Percentiles rank a stretch among this genome's conserved stretches.
phyloP scores from a whole-genome alignment of 1,140 invertebrate species.

The Micrasema minimum region DNA sequence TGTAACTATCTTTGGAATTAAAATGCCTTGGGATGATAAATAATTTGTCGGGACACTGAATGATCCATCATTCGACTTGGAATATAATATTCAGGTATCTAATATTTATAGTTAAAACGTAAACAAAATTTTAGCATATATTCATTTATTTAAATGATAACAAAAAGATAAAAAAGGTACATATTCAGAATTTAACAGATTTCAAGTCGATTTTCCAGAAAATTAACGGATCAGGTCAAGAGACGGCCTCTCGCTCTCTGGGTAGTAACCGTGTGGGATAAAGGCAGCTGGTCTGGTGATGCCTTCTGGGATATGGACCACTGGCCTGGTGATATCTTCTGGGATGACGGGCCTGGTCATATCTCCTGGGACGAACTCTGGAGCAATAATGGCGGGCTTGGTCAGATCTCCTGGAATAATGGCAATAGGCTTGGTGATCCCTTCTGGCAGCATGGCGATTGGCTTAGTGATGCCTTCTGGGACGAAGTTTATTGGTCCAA shows the following conservation, averaged over 20 bases:
- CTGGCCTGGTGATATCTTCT: background rate
- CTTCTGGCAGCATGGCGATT: too few species aligned
- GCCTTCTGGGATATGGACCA: background rate
- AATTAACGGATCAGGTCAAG: constrained; percentile 9
- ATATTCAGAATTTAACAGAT: too few species aligned
- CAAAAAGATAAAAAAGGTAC: too few species aligned
- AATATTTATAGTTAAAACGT: too few species aligned
- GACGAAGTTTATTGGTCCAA: constrained; percentile 7
- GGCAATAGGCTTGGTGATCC: too few species aligned
- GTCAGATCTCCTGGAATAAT: constrained; percentile 5
- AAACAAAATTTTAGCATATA: too few species aligned
- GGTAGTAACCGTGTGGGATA: background rate
- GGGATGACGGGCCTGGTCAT: background rate
- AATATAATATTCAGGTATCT: too few species aligned
- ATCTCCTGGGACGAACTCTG: background rate
- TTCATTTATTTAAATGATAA: too few species aligned
- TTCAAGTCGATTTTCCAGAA: background rate
- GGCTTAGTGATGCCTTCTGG: constrained; percentile 1
- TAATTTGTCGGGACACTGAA: too few species aligned
- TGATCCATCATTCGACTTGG: too few species aligned
- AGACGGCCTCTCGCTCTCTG: constrained; percentile 9
- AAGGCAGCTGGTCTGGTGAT: constrained; percentile 6
- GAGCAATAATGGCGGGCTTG: background rate
- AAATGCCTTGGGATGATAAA: too few species aligned
- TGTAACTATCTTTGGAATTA: too few species aligned